Evolutionary conservation across 2,888 invertebrate genomes (phyloP), one percentile per base, ranked within the genome.

Genomic region (Smittia aterrima): DNA sequence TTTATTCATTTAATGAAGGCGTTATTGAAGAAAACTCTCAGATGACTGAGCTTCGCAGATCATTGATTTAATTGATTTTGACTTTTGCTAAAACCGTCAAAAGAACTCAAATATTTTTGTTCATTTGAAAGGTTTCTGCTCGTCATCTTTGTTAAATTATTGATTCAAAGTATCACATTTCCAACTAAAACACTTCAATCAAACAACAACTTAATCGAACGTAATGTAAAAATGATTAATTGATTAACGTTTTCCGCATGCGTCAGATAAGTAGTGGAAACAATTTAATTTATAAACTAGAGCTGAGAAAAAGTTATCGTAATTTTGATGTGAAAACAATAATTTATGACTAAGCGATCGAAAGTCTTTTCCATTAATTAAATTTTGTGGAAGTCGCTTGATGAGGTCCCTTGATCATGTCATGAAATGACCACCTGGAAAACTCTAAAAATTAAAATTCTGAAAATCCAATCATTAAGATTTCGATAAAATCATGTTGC

Each of bases 341-440:
- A 47, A 32, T 11, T 47, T 58, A 13, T 22, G 58, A 58, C 7
- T 58, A 58, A 58, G 4, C 2, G 47, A 20, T 58, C 22, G 58
- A 58, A 18, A 58, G 7, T 58, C 58, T 18, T 58, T 58, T 58
- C 18, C 58, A 58, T 58, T 58, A 58, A 58, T 58, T 58, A 22
- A 22, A 22, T 3, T 1, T 13, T 2, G 18, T 20, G 58, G 18
- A 58, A 58, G 58, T 18, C 18, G 58, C 3, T 6, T 47, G 58
- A 58, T 13, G 58, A 58, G n/a, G 22, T 18, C 18, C 3, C 22
- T 13, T 18, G 13, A 18, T n/a, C 58, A 58, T 18, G 58, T 58
- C 58, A 58, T 18, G 18, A 58, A 6, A 22, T 22, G 22, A 7
- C 4, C 58, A 58, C n/a, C 47, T 13, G 1, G 32, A 32, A 32